Conservation (phyloP, 2,888 invertebrate species). For the Sinodicranocentrus sp. region DNA sequence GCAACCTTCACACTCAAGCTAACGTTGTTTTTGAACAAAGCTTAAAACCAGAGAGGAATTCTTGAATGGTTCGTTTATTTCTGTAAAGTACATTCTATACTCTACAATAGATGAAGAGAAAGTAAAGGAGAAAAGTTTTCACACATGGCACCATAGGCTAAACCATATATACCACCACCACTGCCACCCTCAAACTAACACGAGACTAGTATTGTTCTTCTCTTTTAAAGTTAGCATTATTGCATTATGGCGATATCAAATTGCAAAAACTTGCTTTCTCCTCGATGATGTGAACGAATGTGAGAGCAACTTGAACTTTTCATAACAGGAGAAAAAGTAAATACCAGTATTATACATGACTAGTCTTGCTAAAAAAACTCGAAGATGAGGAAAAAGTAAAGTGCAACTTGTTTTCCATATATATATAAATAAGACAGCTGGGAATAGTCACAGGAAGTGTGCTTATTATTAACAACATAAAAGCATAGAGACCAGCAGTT, state of each 20-base stretch:
- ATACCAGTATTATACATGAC: conserved; percentile 13
- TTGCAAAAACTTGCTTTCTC: conserved; percentile 22
- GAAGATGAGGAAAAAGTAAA: neutral
- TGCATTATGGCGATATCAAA: conserved; percentile 14
- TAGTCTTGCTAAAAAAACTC: neutral
- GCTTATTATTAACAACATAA: conserved; percentile 9
- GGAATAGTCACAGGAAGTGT: conserved; percentile 1
- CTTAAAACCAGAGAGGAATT: too few species aligned
- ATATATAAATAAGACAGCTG: conserved; percentile 11
- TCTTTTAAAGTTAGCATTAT: neutral
- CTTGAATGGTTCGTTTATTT: neutral
- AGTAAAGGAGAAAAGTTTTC: conserved; percentile 1
- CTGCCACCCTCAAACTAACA: conserved; percentile 3
- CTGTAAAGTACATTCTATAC: neutral
- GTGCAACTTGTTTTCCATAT: conserved; percentile 20
- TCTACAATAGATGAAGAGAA: too few species aligned
- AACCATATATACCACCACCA: neutral
- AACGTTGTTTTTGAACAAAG: too few species aligned
- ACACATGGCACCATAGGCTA: neutral
- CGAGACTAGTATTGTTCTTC: neutral
- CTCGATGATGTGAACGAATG: conserved; percentile 25
- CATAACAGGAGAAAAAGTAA: conserved; percentile 24
- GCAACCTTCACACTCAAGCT: too few species aligned
- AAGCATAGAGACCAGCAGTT: neutral
- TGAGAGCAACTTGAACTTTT: conserved; percentile 30